Base-by-base conservation (phyloP, 1,140 invertebrate genomes). In the Drosophila melanogaster region DNA sequence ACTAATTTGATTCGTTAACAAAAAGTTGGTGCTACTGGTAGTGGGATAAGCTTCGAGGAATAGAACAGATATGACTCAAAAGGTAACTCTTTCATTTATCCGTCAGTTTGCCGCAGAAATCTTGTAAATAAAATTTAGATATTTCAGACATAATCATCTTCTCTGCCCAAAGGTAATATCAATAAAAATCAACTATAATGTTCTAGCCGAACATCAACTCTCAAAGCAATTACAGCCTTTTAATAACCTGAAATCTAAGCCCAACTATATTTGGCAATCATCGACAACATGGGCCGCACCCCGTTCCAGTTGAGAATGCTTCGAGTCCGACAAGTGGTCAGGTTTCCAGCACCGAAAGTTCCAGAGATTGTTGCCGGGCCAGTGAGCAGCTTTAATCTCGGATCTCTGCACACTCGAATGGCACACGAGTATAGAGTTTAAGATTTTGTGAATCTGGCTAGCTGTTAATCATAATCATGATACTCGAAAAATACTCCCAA, bases 351-450 rank as follows among this genome's bases (percentile, higher is more conserved):
- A 10, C 62, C 66, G 19, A 56, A 70, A 67, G 49, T 35, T 46
- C 50, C 66, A 73, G 70, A 41, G 62, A 66, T 51, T 78, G 75
- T 76, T 81, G 66, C 67, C 76, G 62, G 56, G 66, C 56, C 50
- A 77, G 41, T 77, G 73, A 76, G 49, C 66, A 49, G 33, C 65
- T 35, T 43, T 33, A 50, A 44, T 53, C 61, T 60, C 33, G 40
- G 72, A 59, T 51, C 50, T 47, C 50, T 47, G 40, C 11, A 15
- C 37, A 51, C 44, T 49, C 43, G 41, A 53, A 37, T 44, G 59
- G 46, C 81, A 56, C 81, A 85, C 81, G 81, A 59, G 62, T 80
- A 85, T 81, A 74, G 46, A 51, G 64, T 86, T 86, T 81, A 61
- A 62, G 56, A 73, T 73, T 66, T 49, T 73, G 67, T 38, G 50